Evolutionary conservation across 2,797 vertebrate genomes (phyloP).

Genomic region (Geotria australis): DNA sequence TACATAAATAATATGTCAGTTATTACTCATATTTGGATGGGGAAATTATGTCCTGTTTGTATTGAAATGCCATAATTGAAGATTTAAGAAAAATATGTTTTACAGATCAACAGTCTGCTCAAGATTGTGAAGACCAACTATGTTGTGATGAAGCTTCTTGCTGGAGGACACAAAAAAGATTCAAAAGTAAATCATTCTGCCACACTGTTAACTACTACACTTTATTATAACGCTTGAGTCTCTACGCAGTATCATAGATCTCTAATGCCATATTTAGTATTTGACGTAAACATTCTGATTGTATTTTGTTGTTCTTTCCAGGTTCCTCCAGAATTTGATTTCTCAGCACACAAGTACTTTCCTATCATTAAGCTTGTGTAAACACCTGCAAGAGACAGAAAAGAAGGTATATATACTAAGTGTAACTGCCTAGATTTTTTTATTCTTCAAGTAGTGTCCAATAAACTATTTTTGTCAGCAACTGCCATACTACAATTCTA

Average conservation of each 20-base stretch:
- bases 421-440: no score
- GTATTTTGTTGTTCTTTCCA: slow-evolving; percentile 8
- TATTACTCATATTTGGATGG: no score
- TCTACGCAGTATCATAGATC: not conserved
- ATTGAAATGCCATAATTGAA: no score
- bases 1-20: no score
- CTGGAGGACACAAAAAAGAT: slow-evolving; percentile 91
- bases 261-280: not conserved
- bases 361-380: slow-evolving; percentile 74
- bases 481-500: no score
- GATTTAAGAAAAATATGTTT: slow-evolving; percentile 3
- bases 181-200: slow-evolving; percentile 32
- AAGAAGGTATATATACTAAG: no score
- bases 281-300: not conserved
- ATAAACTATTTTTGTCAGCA: no score
- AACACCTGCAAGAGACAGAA: slow-evolving; percentile 2
- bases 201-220: not conserved
- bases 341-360: slow-evolving; percentile 89
- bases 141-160: slow-evolving; percentile 82
- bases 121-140: slow-evolving; percentile 97
- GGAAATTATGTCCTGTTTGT: no score
- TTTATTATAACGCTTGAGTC: not conserved
- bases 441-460: no score
- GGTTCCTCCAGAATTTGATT: slow-evolving; percentile 91
- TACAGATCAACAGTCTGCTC: slow-evolving; percentile 61